A percentile compares a stretch with the other conserved stretches of the same genome.
These are phyloP conservation scores for Drosophila gaucha DNA, from an alignment of 2,888 invertebrate genomes.

Conservation along the genomic window DNA sequence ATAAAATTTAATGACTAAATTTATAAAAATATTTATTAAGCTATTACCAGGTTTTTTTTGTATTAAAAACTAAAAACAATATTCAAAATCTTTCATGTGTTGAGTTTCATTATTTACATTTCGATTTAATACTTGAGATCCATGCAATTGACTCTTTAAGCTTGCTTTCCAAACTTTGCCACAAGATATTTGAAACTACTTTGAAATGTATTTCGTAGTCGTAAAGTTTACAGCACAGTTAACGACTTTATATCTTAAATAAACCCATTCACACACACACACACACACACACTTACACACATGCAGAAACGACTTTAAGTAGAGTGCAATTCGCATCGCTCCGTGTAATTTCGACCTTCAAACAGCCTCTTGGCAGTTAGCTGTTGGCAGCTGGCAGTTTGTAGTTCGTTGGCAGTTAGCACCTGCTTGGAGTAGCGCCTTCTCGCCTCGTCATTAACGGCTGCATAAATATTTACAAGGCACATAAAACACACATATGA, in stretches of 20 bases:
- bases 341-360: conserved; percentile 54
- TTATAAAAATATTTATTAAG: too few relatives aligned
- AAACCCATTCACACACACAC: conserved; percentile 17
- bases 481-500: conserved; percentile 52
- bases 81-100: too few relatives aligned
- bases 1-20: too few relatives aligned
- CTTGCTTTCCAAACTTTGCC: background rate
- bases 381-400: conserved; percentile 39
- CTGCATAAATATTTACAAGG: conserved; percentile 80
- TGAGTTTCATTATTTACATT: too few relatives aligned
- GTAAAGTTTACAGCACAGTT: conserved; percentile 47
- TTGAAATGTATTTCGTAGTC: conserved; percentile 25
- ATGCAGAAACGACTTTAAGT: conserved; percentile 26
- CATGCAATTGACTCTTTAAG: conserved; percentile 3
- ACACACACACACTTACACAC: background rate
- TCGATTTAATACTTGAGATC: background rate
- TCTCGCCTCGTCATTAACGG: conserved; percentile 68
- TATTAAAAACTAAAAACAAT: too few relatives aligned
- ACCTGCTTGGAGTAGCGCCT: conserved; percentile 45
- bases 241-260: conserved; percentile 63
- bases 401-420: conserved; percentile 53
- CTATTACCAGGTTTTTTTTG: too few relatives aligned
- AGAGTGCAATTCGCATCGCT: conserved; percentile 45
- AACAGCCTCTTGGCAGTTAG: conserved; percentile 51
- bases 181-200: conserved; percentile 7